Evolutionary conservation across 2,888 invertebrate genomes (phyloP).

Genomic region (Buathra laborator): DNA sequence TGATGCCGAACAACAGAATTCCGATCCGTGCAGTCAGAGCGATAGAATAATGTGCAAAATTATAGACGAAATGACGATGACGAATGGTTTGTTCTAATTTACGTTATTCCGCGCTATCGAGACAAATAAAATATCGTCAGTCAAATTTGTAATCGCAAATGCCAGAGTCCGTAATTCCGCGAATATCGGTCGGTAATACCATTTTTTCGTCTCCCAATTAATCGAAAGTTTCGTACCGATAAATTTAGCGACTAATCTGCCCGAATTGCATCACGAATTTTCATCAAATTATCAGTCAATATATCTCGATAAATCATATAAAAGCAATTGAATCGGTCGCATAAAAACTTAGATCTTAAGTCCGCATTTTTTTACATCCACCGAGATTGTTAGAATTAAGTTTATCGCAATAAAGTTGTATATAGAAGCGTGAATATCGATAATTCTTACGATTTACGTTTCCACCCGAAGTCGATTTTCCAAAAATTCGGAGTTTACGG

Average conservation of each 20-base stretch:
- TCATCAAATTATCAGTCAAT: background rate
- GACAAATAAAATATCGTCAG: background rate
- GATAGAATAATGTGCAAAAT: constrained; percentile 98
- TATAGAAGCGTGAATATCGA: background rate
- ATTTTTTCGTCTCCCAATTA: too few species aligned
- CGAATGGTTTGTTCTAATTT: constrained; percentile 80
- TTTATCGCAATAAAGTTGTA: constrained; percentile 16
- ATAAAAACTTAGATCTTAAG: background rate
- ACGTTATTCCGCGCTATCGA: background rate
- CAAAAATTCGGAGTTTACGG: constrained; percentile 18
- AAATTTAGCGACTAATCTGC: background rate
- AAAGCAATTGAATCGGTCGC: background rate
- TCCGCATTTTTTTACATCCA: constrained; percentile 34
- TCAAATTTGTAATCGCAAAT: background rate
- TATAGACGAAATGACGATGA: constrained; percentile 91
- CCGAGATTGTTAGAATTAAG: background rate
- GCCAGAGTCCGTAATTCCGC: background rate
- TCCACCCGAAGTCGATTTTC: constrained; percentile 18
- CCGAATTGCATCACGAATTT: background rate
- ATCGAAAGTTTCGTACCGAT: background rate
- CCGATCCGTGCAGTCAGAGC: constrained; percentile 92
- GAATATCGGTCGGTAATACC: too few species aligned
- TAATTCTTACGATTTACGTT: background rate
- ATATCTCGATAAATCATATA: background rate
- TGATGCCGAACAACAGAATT: constrained; percentile 86